phyloP scores from a whole-genome alignment of 1,140 invertebrate genomes.

The Sesamia nonagrioides region DNA sequence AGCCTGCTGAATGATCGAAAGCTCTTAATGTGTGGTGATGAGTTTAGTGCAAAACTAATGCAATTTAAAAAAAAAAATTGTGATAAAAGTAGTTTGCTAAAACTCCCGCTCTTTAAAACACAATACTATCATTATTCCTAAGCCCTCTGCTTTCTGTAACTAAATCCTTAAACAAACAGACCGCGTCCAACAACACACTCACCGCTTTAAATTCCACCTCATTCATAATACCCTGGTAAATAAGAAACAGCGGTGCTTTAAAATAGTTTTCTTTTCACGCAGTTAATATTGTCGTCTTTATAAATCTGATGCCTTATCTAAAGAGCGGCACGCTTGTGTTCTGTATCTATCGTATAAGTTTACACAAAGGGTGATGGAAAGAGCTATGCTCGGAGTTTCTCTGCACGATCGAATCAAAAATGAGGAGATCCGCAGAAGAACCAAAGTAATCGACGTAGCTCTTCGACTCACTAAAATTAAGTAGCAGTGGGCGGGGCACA shows the following conservation, averaged over 20 bases:
- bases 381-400: no score
- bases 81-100: background rate
- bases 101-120: background rate
- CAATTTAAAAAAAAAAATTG: background rate
- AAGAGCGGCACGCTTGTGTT: background rate
- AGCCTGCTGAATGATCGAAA: no score
- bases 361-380: no score
- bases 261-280: constrained; percentile 5
- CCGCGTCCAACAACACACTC: background rate
- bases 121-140: background rate
- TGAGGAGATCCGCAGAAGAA: no score
- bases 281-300: background rate
- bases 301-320: background rate
- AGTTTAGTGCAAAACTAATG: no score
- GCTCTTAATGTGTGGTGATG: no score
- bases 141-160: background rate
- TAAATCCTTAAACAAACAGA: background rate
- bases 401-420: no score
- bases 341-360: no score
- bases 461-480: no score
- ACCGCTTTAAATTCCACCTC: background rate
- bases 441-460: no score
- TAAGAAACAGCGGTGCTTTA: background rate
- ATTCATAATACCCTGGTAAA: constrained; percentile 17
- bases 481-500: no score